Conservation (phyloP, 2,113 vertebrate species). For the Ceuthmochares aereus region DNA sequence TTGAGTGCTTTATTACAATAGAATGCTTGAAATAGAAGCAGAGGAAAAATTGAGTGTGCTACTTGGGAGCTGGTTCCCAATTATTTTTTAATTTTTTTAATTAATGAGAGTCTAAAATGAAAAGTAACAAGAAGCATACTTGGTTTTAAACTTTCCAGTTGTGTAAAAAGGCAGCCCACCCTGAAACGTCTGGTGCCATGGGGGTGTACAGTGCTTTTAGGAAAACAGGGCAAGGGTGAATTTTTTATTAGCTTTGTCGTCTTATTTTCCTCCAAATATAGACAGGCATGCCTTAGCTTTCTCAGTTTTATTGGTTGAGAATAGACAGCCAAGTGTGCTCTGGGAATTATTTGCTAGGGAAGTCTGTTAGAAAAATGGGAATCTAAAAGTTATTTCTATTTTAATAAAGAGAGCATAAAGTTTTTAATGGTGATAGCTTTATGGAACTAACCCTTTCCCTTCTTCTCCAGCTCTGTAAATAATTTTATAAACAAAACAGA, state of each 20-base stretch:
- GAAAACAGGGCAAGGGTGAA: slow-evolving; percentile 1
- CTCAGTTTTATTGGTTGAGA: background rate
- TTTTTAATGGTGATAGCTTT: slow-evolving; percentile 2
- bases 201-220: background rate
- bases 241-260: slow-evolving; percentile 6
- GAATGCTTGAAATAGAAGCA: background rate
- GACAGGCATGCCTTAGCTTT: background rate
- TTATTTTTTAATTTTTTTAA: background rate
- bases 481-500: background rate
- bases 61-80: background rate
- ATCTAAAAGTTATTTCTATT: background rate
- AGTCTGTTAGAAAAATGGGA: background rate
- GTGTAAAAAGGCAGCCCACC: background rate
- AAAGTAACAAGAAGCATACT: background rate
- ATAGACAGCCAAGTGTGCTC: background rate
- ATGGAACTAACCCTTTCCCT: background rate
- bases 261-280: slow-evolving; percentile 13
- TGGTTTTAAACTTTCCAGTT: background rate
- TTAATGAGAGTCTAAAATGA: background rate
- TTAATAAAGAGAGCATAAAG: slow-evolving; percentile 12
- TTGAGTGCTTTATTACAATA: background rate
- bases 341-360: background rate
- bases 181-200: background rate
- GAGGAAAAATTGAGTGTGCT: background rate
- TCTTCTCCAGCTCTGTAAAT: fast-evolving